Conservation (phyloP, 2,888 invertebrate genomes). For the Pherbina coryleti region DNA sequence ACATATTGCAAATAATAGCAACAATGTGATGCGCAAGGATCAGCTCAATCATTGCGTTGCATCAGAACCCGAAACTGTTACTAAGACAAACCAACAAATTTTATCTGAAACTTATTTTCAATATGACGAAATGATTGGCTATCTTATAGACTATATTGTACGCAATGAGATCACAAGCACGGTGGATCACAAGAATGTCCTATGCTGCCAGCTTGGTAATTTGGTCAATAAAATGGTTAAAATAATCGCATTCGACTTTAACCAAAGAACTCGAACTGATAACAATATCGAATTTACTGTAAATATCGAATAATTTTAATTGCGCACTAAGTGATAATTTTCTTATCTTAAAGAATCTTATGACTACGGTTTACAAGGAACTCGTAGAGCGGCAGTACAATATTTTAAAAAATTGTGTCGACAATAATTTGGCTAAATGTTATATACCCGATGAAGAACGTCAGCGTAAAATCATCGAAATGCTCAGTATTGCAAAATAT, state of each 20-base stretch:
- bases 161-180: slow-evolving; percentile 40
- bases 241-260: slow-evolving; percentile 58
- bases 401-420: slow-evolving; percentile 37
- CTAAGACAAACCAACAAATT: neutral
- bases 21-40: neutral
- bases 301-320: slow-evolving; percentile 10
- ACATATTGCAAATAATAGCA: neutral
- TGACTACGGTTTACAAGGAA: slow-evolving; percentile 48
- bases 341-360: slow-evolving; percentile 42
- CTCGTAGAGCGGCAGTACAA: slow-evolving; percentile 39
- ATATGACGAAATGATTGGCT: slow-evolving; percentile 43
- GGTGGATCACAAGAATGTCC: slow-evolving; percentile 48
- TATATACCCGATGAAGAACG: neutral
- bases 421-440: slow-evolving; percentile 25
- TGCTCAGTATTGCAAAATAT: slow-evolving; percentile 41
- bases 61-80: neutral
- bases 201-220: slow-evolving; percentile 57
- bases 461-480: slow-evolving; percentile 28
- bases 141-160: slow-evolving; percentile 43
- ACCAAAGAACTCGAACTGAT: slow-evolving; percentile 55
- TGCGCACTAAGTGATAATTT: neutral
- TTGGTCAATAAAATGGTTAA: slow-evolving; percentile 54
- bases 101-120: slow-evolving; percentile 36
- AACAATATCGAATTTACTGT: slow-evolving; percentile 56
- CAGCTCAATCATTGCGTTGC: neutral